A percentile compares a stretch with the other conserved stretches of the same genome.
Evolutionary conservation across 2,797 vertebrate genomes (phyloP).

Genomic region (Iguana delicatissima): DNA sequence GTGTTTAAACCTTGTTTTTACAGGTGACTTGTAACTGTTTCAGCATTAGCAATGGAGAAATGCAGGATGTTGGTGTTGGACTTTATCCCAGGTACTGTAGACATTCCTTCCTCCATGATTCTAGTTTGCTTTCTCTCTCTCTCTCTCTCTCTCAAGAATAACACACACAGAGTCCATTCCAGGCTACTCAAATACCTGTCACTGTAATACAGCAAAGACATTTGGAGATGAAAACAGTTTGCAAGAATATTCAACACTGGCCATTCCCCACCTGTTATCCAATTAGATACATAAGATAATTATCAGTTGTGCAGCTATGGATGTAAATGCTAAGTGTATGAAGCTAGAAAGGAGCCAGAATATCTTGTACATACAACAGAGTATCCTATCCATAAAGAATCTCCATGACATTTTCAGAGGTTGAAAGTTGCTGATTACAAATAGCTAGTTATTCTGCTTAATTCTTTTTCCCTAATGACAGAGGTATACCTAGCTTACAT

Average conservation of each 20-base stretch:
- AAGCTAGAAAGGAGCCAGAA: not conserved
- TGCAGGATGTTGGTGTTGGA: constrained; percentile 94
- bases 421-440: no score
- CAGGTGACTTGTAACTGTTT: constrained; percentile 98
- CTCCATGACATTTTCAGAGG: no score
- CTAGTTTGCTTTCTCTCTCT: not conserved
- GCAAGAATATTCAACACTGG: constrained; percentile 28
- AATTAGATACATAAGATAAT: constrained; percentile 12
- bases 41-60: constrained; percentile 94
- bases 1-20: constrained; percentile 73
- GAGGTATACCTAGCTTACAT: no score
- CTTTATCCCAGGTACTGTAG: constrained; percentile 93
- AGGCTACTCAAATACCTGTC: constrained; percentile 42
- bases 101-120: constrained; percentile 53
- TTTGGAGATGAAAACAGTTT: constrained; percentile 61
- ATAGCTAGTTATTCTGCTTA: no score
- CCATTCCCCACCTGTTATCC: not conserved
- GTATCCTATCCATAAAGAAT: not conserved
- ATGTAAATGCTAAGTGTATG: not conserved
- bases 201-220: constrained; percentile 48
- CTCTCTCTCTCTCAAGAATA: not conserved
- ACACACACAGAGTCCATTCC: constrained; percentile 31
- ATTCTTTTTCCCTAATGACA: no score
- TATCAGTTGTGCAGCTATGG: not conserved
- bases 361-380: not conserved